Base-by-base conservation (phyloP, 1,140 invertebrate species). In the Anastatus disparis region DNA sequence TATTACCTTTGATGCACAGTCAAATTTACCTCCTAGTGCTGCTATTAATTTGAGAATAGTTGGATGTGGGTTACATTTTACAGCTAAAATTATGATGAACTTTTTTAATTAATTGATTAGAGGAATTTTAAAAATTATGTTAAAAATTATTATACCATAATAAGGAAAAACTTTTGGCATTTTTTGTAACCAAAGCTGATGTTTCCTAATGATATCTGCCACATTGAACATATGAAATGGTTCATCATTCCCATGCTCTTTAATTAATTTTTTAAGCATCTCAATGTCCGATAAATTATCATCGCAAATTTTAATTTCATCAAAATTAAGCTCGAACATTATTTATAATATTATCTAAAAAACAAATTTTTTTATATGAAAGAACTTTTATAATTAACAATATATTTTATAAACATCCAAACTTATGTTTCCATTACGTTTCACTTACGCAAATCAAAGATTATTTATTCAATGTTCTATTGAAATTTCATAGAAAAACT, bases 1-100 rank as follows among this genome's bases (percentile, higher is more conserved):
- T n/a, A n/a, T 84, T 84, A 91, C 91, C 84, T 92, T 91, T 42
- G 91, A 92, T 1, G 93, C 92, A 82, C 93, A 94, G 78, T 94
- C 93, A 81, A 94, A 94, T 29, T 89, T 88, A 53, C 87, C 83
- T 58, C 92, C 91, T 40, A 93, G 83, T 44, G 88, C 83, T 8
- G 90, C 89, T 26, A 93, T 80, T 48, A 90, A 79, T 79, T 90
- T 88, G 29, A 94, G 80, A 7, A 94, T 86, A 46, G 84, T 84
- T 8, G 87, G 82, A 78, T 89, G 85, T 64, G 91, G 89, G 81
- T 94, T 94, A 70, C 92, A 93, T 82, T 94, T 94, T 42, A 94
- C 88, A 64, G 93, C 93, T 85, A 69, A 24, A 71, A 67, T n/a
- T n/a, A n/a, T n/a, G n/a, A n/a, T 70, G 12, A 58, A 53, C 24